Evolutionary conservation across 2,888 invertebrate species (phyloP).

Genomic region (Clunio marinus): DNA sequence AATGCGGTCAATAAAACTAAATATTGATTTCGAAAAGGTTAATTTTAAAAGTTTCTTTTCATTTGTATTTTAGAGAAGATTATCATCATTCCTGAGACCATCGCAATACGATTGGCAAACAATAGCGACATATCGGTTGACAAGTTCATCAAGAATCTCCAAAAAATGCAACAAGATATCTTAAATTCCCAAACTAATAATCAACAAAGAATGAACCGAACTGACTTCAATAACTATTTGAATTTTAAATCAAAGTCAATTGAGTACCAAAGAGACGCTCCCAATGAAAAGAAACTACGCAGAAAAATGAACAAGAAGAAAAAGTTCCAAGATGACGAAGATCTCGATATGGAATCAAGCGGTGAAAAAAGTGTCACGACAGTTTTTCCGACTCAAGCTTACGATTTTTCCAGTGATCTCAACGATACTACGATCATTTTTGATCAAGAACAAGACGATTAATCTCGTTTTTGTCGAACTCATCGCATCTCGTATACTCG

Average conservation of each 20-base stretch:
- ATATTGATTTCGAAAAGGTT: neutral
- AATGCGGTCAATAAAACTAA: constrained; percentile 24
- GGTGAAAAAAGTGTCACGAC: constrained; percentile 11
- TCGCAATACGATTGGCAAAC: constrained; percentile 50
- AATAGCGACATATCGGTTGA: constrained; percentile 49
- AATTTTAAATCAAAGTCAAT: neutral
- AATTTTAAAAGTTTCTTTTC: too few species aligned
- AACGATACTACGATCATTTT: constrained; percentile 33
- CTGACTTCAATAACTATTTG: constrained; percentile 24
- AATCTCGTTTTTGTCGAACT: neutral
- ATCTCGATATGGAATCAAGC: constrained; percentile 18
- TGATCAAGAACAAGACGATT: constrained; percentile 23
- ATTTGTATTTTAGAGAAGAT: constrained; percentile 48
- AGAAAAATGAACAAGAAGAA: constrained; percentile 18
- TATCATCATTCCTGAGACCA: constrained; percentile 50
- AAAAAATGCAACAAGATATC: neutral
- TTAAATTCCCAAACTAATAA: neutral
- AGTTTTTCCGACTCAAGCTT: neutral
- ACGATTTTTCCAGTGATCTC: neutral
- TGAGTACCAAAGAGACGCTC: neutral
- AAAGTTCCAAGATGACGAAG: constrained; percentile 27
- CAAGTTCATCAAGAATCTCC: constrained; percentile 45
- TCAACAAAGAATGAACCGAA: neutral
- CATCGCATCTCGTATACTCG: constrained; percentile 18
- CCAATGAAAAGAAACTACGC: neutral